phyloP scores from a whole-genome alignment of 92 coral and sea anemone genomes.

The Ricordea florida region DNA sequence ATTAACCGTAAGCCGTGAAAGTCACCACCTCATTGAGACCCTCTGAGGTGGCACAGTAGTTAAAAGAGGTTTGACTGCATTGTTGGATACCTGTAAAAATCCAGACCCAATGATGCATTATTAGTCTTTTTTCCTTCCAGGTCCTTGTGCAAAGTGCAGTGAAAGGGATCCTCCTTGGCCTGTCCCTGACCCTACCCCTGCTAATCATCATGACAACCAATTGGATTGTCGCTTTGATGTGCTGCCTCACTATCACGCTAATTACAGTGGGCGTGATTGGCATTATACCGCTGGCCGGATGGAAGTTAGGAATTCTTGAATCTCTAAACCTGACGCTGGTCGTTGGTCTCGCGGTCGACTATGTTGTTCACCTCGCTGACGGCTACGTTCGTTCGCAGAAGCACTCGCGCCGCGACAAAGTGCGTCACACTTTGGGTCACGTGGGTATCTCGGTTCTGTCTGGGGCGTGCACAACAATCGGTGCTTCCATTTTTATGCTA shows the following conservation, averaged over 20 bases:
- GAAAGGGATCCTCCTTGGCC: conserved; percentile 63
- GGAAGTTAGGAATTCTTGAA: conserved; percentile 82
- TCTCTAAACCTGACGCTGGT: conserved; percentile 84
- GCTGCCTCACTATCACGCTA: conserved; percentile 60
- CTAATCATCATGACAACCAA: conserved; percentile 70
- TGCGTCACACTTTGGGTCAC: conserved; percentile 67
- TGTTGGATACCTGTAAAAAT: too few species aligned
- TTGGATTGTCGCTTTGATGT: conserved; percentile 65
- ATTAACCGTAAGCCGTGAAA: too few species aligned
- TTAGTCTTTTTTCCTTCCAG: conserved; percentile 18
- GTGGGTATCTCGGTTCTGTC: conserved; percentile 83
- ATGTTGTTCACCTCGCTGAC: conserved; percentile 83
- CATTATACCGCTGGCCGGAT: conserved; percentile 66
- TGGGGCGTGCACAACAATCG: conserved; percentile 81
- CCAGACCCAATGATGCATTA: too few species aligned
- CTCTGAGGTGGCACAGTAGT: too few species aligned
- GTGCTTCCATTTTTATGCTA: conserved; percentile 77
- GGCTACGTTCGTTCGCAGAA: conserved; percentile 61
- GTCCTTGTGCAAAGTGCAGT: conserved; percentile 69
- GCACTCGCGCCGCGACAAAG: conserved; percentile 40
- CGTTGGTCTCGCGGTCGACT: conserved; percentile 83
- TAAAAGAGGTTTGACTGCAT: too few species aligned
- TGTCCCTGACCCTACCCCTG: conserved; percentile 55
- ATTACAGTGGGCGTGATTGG: conserved; percentile 75
- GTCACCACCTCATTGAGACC: too few species aligned